These are phyloP conservation scores for Enteromius trimaculatus DNA, from an alignment of 2,797 vertebrate species.

Conservation along the genomic window DNA sequence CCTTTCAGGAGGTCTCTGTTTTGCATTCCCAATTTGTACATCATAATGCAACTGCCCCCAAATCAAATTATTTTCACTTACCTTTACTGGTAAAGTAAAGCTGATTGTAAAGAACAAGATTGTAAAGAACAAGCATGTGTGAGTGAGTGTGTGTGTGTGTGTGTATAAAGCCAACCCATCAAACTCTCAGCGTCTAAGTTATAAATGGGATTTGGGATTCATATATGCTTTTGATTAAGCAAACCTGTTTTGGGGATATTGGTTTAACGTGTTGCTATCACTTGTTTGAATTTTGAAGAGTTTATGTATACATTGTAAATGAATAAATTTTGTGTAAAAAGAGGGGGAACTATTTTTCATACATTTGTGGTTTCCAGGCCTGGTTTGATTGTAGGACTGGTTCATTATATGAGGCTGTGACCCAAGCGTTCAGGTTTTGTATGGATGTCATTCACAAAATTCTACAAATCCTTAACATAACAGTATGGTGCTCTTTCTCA, in stretches of 20 bases:
- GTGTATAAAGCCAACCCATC: conserved; percentile 66
- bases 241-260: conserved; percentile 77
- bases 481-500: neutral
- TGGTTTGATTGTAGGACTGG: neutral
- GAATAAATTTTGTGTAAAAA: conserved; percentile 95
- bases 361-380: conserved; percentile 7
- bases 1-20: conserved; percentile 25
- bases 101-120: conserved; percentile 31
- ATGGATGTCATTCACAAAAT: neutral
- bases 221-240: conserved; percentile 38
- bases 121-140: conserved; percentile 30
- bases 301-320: conserved; percentile 99
- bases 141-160: conserved; percentile 35
- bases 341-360: conserved; percentile 80
- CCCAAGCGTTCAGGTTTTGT: neutral
- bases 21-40: conserved; percentile 39
- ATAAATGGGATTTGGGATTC: conserved; percentile 70
- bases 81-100: conserved; percentile 17
- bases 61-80: conserved; percentile 21
- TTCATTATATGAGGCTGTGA: neutral
- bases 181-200: conserved; percentile 40
- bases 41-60: neutral
- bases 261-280: conserved; percentile 82
- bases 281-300: conserved; percentile 93
- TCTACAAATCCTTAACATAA: conserved; percentile 9